Percentiles rank a stretch among this genome's conserved stretches.
These are phyloP conservation scores for Sciaenops ocellatus DNA, from an alignment of 2,797 vertebrate species.

Conservation along the genomic window DNA sequence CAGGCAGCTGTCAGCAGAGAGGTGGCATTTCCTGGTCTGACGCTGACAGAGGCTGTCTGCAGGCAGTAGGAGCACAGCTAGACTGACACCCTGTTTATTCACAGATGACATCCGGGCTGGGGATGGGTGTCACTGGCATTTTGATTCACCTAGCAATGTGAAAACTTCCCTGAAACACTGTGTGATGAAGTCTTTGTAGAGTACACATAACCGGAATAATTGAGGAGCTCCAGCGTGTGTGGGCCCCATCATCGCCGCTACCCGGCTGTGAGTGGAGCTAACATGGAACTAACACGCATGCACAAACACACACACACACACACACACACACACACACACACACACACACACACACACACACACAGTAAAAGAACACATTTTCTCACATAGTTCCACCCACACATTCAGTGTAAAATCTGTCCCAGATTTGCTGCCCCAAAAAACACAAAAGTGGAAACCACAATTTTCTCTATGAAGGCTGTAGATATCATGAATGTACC, in stretches of 20 bases:
- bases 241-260: slow-evolving; percentile 76
- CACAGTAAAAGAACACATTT: slow-evolving; percentile 56
- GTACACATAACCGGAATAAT: slow-evolving; percentile 86
- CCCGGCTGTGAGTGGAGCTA: slow-evolving; percentile 53
- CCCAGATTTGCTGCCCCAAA: slow-evolving; percentile 63
- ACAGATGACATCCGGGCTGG: slow-evolving; percentile 90
- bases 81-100: slow-evolving; percentile 99
- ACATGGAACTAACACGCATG: slow-evolving; percentile 51
- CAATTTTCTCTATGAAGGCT: slow-evolving; percentile 40
- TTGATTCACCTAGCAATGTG: slow-evolving; percentile 89
- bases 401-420: slow-evolving; percentile 67
- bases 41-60: slow-evolving; percentile 96
- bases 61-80: slow-evolving; percentile 91
- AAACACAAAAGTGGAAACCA: slow-evolving; percentile 47
- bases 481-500: slow-evolving; percentile 51
- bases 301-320: slow-evolving; percentile 24
- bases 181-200: slow-evolving; percentile 90
- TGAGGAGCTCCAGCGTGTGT: slow-evolving; percentile 82
- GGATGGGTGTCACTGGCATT: slow-evolving; percentile 94
- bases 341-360: slow-evolving; percentile 27
- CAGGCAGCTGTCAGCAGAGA: slow-evolving; percentile 95
- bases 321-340: slow-evolving; percentile 36
- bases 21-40: slow-evolving; percentile 94
- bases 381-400: slow-evolving; percentile 66
- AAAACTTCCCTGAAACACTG: slow-evolving; percentile 86